Evolutionary conservation across 2,888 invertebrate species (phyloP), one percentile per base, ranked within the genome.

Genomic region (Lamellibrachia columna): DNA sequence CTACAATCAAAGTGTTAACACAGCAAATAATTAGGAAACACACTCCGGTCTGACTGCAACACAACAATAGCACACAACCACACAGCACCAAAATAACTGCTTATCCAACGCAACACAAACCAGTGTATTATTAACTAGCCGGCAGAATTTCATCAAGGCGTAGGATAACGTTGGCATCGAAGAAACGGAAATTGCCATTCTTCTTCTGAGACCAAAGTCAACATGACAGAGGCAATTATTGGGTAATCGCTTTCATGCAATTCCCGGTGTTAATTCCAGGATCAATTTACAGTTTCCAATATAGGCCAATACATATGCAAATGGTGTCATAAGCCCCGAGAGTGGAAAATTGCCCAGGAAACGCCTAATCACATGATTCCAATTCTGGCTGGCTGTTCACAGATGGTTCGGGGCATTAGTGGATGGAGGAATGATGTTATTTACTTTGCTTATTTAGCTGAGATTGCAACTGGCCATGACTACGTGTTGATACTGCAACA

Each of bases 121-220:
- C 75, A 75, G 22, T 75, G 75, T 75, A 75, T 75, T 75, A n/a
- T 11, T 22, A 22, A 75, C 15, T 4, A 22, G 75, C 75, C 2
- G 75, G 75, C 75, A 3, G 75, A 75, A n/a, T 75, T 75, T 75
- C 75, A 3, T 75, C 75, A 15, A 15, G 22, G 11, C 11, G 75
- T 3, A 22, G 75, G 75, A 15, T 15, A n/a, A 6, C 22, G 6
- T 22, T 75, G 15, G 22, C 75, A 2, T 11, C n/a, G 75, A 22
- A 75, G 75, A 75, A 75, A 75, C 75, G 75, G 75, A 75, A 75
- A 75, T 75, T 75, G 75, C 75, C 75, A 75, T 75, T 75, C 75
- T 75, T 75, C 75, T 75, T 75, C 22, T 75, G 75, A 22, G 75
- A 6, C 1, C 15, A 75, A 75, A 75, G 75, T 75, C 75, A 75